Conservation (phyloP, 1,140 invertebrate species). For the Drosophila santomea region DNA sequence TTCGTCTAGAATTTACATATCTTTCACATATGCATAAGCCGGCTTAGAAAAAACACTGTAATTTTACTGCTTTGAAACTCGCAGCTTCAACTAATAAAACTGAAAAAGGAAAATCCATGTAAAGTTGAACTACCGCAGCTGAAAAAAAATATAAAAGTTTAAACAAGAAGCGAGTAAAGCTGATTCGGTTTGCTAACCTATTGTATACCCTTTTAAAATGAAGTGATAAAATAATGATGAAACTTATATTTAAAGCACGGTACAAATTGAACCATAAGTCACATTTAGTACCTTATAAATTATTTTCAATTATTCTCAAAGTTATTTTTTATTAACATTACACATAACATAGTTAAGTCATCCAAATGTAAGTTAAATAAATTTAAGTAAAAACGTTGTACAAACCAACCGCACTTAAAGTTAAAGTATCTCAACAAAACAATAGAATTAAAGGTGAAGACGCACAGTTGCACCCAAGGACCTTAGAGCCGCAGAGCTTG, state of each 20-base stretch:
- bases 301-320: not conserved
- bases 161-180: not conserved
- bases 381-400: too few relatives aligned
- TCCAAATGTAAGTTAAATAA: too few relatives aligned
- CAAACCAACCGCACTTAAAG: not conserved
- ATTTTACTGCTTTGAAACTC: slow-evolving; percentile 33
- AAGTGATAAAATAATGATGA: not conserved
- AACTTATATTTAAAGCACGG: not conserved
- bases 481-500: slow-evolving; percentile 37
- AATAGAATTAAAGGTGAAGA: not conserved
- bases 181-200: not conserved
- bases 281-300: not conserved
- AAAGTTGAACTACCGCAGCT: slow-evolving; percentile 34
- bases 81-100: slow-evolving; percentile 18
- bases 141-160: slow-evolving; percentile 24
- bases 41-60: slow-evolving; percentile 9
- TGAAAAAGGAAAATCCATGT: slow-evolving; percentile 12
- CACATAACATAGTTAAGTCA: too few relatives aligned
- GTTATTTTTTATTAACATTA: too few relatives aligned
- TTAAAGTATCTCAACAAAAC: not conserved
- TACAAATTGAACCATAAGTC: too few relatives aligned
- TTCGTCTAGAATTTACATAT: slow-evolving; percentile 64
- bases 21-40: slow-evolving; percentile 43
- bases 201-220: slow-evolving; percentile 8
- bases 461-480: slow-evolving; percentile 11